Base-by-base conservation (phyloP, 2,888 invertebrate species). In the Ormyrus labotus region DNA sequence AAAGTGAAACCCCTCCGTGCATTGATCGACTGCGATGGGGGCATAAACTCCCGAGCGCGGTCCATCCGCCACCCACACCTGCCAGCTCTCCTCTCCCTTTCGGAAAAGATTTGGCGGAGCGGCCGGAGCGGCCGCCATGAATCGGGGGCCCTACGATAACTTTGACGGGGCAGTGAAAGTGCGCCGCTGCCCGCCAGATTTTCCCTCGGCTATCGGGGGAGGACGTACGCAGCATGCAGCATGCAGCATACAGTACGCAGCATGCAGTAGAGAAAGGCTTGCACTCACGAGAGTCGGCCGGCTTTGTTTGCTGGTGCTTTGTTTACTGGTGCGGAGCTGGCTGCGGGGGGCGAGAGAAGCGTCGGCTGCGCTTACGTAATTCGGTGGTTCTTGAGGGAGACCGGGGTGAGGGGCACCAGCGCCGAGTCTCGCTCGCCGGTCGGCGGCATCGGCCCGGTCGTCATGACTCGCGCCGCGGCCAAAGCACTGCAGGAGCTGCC, bases 1-100 rank as follows among this genome's bases (percentile, higher is more conserved):
- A 91, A 91, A 91, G 91, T 91, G 91, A 91, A 91, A 91, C 89
- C 90, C 90, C 89, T 88, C 87, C 87, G 88, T 89, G 90, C 89
- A 89, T 92, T 89, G 89, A 89, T 89, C 89, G 90, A 89, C 92
- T 92, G 92, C 92, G 74, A 83, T 82, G 85, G 84, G 87, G 85
- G 85, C 85, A 85, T 87, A 88, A 88, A 89, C 88, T 87, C 85
- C 83, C 84, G 34, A 34, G 85, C 45, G 9, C 86, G 86, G 86
- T 86, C 85, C 85, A 84, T 84, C 83, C 83, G 75, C 82, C 75
- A 34, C 81, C 83, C 85, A 83, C 85, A 85, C 85, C 86, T 85
- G 75, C 83, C 85, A 88, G 91, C 89, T 92, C 91, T 92, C 91
- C 92, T 92, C 58, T 92, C 91, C 89, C 88, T 19, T 19, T 19